Percentiles rank a stretch among this genome's conserved stretches.
Evolutionary conservation across 2,113 vertebrate genomes (phyloP).

Genomic region (Heterocephalus glaber): DNA sequence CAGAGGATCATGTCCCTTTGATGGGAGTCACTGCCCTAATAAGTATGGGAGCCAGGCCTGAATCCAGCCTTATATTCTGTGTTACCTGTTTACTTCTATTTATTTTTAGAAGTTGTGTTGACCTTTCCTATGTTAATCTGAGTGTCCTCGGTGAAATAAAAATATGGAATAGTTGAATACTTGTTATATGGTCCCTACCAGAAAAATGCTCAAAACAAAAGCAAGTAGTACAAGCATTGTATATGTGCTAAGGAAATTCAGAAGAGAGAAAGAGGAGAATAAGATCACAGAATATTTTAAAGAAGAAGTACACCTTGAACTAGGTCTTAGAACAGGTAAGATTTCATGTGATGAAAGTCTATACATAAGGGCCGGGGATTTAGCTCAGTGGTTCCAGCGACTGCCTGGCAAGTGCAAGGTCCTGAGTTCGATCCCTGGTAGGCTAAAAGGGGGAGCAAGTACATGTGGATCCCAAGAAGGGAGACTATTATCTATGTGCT

Average conservation of each 20-base stretch:
- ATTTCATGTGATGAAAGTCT: neutral
- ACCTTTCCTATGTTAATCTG: neutral
- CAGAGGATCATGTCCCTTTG: neutral
- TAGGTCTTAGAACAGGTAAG: too few relatives aligned
- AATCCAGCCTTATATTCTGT: neutral
- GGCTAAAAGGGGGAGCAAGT: neutral
- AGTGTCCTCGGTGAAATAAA: neutral
- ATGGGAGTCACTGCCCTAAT: neutral
- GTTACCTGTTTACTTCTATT: neutral
- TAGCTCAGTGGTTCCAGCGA: too few relatives aligned
- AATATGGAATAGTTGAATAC: neutral
- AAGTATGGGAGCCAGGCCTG: neutral
- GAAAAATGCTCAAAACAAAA: neutral
- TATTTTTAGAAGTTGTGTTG: neutral
- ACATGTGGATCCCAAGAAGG: too few relatives aligned
- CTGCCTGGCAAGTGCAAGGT: too few relatives aligned
- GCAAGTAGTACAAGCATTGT: accelerated
- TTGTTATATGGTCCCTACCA: neutral
- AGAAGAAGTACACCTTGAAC: neutral
- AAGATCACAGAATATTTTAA: neutral
- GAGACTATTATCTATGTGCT: neutral
- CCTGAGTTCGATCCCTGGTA: too few relatives aligned
- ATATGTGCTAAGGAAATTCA: accelerated
- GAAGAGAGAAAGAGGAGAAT: neutral
- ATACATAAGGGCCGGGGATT: neutral